Conservation (phyloP, 2,113 vertebrate genomes). For the Dissostichus mawsoni region DNA sequence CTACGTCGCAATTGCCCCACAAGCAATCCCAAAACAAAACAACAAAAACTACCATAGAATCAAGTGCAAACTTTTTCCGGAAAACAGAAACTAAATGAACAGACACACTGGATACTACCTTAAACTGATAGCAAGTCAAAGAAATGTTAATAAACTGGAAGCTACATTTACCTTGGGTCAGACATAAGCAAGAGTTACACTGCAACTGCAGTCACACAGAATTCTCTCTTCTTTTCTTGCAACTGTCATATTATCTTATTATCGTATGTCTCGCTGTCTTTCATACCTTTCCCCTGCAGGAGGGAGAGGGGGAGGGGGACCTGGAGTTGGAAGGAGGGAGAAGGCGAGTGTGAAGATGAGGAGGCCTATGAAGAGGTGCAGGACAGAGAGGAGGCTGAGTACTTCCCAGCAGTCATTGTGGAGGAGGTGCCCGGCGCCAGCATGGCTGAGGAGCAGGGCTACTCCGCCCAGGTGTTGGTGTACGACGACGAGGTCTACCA, state of each 20-base stretch:
- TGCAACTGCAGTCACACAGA: neutral
- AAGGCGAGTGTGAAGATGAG: constrained; percentile 74
- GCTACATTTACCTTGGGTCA: too few relatives aligned
- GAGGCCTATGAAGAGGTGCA: constrained; percentile 84
- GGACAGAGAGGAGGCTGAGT: constrained; percentile 80
- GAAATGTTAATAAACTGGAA: too few relatives aligned
- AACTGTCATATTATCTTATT: neutral
- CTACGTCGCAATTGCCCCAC: too few relatives aligned
- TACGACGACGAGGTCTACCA: constrained; percentile 91
- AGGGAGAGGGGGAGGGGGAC: constrained; percentile 67
- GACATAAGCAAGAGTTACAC: neutral
- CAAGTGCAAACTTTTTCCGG: too few relatives aligned
- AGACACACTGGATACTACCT: too few relatives aligned
- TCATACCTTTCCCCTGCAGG: constrained; percentile 43
- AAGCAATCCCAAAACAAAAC: too few relatives aligned
- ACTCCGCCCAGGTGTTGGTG: constrained; percentile 91
- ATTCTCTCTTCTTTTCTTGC: neutral
- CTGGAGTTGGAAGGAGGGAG: constrained; percentile 71
- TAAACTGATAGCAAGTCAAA: too few relatives aligned
- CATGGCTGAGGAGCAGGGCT: constrained; percentile 86
- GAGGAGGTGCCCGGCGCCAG: constrained; percentile 90
- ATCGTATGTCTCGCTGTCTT: neutral
- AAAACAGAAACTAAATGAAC: too few relatives aligned
- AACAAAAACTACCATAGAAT: too few relatives aligned
- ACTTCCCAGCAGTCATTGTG: constrained; percentile 92